A percentile compares a stretch with the other conserved stretches of the same genome.
Evolutionary conservation across 1,140 invertebrate species (phyloP).

Genomic region (Diploscapter pachys): DNA sequence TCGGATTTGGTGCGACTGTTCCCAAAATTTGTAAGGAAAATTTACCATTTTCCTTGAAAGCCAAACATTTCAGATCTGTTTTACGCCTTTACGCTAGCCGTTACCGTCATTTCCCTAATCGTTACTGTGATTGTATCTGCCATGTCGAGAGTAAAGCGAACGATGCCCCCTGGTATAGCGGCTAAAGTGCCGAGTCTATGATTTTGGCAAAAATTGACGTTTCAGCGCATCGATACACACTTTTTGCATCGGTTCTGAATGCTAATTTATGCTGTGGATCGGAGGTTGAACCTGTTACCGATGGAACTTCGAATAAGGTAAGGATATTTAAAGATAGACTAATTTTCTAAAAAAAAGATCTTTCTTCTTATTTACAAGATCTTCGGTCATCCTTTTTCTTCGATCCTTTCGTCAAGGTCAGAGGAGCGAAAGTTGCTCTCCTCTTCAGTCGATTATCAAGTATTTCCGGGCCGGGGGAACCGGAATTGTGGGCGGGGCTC

Average conservation of each 20-base stretch:
- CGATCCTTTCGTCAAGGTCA: too few species aligned
- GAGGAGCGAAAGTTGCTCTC: too few species aligned
- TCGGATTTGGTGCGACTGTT: constrained; percentile 40
- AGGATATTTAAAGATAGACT: too few species aligned
- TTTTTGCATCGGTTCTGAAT: constrained; percentile 40
- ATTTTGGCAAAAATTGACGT: background rate
- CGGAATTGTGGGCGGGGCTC: too few species aligned
- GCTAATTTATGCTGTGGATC: constrained; percentile 39
- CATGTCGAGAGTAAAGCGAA: constrained; percentile 33
- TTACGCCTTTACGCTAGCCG: constrained; percentile 40
- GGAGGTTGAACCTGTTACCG: constrained; percentile 36
- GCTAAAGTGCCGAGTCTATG: constrained; percentile 5
- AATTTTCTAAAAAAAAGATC: too few species aligned
- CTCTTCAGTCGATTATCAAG: too few species aligned
- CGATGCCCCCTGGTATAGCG: constrained; percentile 33
- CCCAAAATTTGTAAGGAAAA: constrained; percentile 39
- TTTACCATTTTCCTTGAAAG: too few species aligned
- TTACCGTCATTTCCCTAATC: constrained; percentile 40
- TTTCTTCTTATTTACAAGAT: too few species aligned
- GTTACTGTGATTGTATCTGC: constrained; percentile 40
- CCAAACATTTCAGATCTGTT: constrained; percentile 34
- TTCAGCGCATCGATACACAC: constrained; percentile 40
- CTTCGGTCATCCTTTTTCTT: too few species aligned
- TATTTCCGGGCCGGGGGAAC: too few species aligned
- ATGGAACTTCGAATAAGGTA: constrained; percentile 35